A percentile compares a stretch with the other conserved stretches of the same genome.
phyloP scores from a whole-genome alignment of 2,113 vertebrate genomes.

The Prionailurus viverrinus region DNA sequence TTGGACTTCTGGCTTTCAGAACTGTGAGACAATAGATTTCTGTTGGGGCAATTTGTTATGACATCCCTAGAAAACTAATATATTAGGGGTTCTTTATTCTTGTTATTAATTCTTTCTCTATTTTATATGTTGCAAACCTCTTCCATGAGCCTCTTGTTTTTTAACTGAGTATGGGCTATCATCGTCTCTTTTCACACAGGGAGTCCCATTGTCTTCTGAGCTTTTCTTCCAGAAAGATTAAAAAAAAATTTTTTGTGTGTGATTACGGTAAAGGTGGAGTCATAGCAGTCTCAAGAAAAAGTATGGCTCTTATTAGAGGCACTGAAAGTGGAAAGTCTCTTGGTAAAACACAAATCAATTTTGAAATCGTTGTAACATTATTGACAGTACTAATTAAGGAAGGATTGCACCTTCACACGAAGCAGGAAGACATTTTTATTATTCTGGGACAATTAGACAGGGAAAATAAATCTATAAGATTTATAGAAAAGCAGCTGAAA shows the following conservation, averaged over 20 bases:
- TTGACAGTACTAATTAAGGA: neutral
- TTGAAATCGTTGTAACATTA: neutral
- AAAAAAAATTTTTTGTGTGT: neutral
- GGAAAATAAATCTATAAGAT: neutral
- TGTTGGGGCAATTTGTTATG: neutral
- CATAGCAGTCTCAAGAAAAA: neutral
- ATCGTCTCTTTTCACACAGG: neutral
- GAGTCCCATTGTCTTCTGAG: neutral
- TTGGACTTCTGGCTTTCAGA: neutral
- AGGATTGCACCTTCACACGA: neutral
- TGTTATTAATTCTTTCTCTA: neutral
- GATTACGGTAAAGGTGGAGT: neutral
- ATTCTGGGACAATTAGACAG: neutral
- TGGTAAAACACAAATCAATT: neutral
- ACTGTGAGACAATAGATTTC: neutral
- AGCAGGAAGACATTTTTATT: neutral
- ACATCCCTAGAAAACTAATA: neutral
- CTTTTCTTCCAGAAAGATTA: neutral
- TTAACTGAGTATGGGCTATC: neutral
- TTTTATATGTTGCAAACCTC: neutral
- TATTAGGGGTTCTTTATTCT: neutral
- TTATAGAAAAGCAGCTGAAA: neutral
- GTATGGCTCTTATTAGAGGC: neutral
- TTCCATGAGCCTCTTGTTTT: neutral
- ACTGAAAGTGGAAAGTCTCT: neutral